Base-by-base conservation (phyloP, 2,888 invertebrate species). In the Caenorhabditis macrosperma region DNA sequence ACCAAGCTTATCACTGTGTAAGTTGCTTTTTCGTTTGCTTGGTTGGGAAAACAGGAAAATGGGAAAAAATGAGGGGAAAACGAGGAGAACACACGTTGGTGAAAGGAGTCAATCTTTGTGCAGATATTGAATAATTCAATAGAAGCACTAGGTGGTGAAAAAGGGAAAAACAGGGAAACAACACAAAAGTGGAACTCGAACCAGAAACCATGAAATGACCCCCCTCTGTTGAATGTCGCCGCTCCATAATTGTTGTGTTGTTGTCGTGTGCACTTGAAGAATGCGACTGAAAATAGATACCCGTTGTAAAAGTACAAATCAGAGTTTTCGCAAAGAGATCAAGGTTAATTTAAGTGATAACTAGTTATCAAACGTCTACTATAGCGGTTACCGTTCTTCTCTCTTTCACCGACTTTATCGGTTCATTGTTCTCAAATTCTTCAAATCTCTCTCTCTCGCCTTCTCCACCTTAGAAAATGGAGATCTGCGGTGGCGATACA, bases 81-180 rank as follows among this genome's bases (percentile, higher is more conserved):
- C 59, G 15, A 3, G 44, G 44, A 3, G 17, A n/a, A 44, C 44
- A 17, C 17, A 20, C 20, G 44, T 5, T 17, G 44, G 38, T 9
- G 9, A 38, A 15, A 33, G 33, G 5, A 33, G 33, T 33, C 33
- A 33, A 33, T 33, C 33, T 33, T 38, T 69, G 59, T 35, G 50
- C 22, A 44, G 69, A 54, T 59, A 44, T 69, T 69, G 60, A 69
- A 69, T 69, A 52, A 69, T 69, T 69, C 60, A 69, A 41, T 52
- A 60, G 52, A 52, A 61, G 69, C 69, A 69, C 60, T 60, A 59
- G 68, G 59, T 33, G 38, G 35, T 33, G 48, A 57, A 48, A 48
- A 35, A 57, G 68, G 22, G 28, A 44, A 61, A 35, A 50, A 24
- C 9, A 52, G 24, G 22, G 52, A 41, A 28, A 30, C 41, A 60